phyloP scores from a whole-genome alignment of 1,140 invertebrate genomes.

The Polypedilum vanderplanki region DNA sequence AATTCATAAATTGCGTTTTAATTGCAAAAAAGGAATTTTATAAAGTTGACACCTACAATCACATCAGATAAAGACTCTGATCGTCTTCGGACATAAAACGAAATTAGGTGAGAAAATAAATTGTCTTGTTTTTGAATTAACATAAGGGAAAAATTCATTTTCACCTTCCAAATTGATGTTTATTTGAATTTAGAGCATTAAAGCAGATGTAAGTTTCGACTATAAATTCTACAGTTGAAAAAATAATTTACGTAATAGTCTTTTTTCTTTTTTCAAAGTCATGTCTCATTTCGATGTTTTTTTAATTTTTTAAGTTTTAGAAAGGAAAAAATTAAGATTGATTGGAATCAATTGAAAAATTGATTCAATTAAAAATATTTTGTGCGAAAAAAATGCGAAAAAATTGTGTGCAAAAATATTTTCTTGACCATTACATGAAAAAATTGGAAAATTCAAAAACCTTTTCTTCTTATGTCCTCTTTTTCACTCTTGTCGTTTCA shows the following conservation, averaged over 20 bases:
- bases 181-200: not conserved
- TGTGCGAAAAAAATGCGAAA: conserved; percentile 16
- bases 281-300: conserved; percentile 5
- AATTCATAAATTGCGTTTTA: not conserved
- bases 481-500: conserved; percentile 2
- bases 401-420: conserved; percentile 15
- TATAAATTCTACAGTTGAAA: not conserved
- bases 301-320: not conserved
- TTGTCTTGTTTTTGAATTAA: not conserved
- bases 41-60: not conserved
- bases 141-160: not conserved
- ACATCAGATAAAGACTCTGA: not conserved
- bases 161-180: not conserved
- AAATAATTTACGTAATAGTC: conserved; percentile 13
- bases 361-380: not conserved
- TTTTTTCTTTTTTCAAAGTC: not conserved
- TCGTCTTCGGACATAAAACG: not conserved
- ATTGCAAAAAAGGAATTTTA: not conserved
- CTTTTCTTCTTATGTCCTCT: not conserved
- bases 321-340: not conserved
- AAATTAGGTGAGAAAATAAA: not conserved
- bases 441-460: not conserved
- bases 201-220: not conserved
- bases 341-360: not conserved
- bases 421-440: conserved; percentile 25